Percentiles rank a stretch among this genome's conserved stretches.
Evolutionary conservation across 2,888 invertebrate genomes (phyloP).

Genomic region (Ceraclea dissimilis): DNA sequence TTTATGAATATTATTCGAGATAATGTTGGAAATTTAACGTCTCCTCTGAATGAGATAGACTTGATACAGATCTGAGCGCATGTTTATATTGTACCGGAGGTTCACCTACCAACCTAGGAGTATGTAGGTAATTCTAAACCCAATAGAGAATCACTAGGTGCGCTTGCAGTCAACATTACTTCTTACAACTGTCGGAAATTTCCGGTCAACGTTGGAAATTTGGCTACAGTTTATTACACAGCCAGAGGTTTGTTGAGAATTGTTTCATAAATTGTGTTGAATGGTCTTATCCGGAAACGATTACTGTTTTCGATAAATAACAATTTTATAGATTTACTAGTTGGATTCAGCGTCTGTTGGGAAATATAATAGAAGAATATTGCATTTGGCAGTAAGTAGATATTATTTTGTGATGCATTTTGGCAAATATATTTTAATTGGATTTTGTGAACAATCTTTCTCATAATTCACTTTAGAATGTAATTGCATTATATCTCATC

Average conservation of each 20-base stretch:
- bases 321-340: neutral
- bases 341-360: neutral
- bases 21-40: conserved; percentile 25
- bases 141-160: neutral
- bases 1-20: conserved; percentile 27
- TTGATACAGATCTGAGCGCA: conserved; percentile 21
- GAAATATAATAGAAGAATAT: conserved; percentile 2
- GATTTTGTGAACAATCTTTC: neutral
- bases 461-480: neutral
- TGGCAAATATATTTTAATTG: neutral
- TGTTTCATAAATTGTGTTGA: conserved; percentile 6
- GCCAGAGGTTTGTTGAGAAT: conserved; percentile 3
- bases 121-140: no score
- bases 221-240: neutral
- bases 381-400: neutral
- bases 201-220: conserved; percentile 13
- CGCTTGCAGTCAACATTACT: conserved; percentile 2
- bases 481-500: no score
- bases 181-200: conserved; percentile 8
- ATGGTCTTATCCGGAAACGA: conserved; percentile 2
- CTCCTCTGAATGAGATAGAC: conserved; percentile 19
- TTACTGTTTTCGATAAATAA: conserved; percentile 5
- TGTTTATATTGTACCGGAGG: neutral
- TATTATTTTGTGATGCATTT: conserved; percentile 4
- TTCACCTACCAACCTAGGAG: no score